Conservation (phyloP, 2,797 vertebrate species). For the Amblyraja radiata region DNA sequence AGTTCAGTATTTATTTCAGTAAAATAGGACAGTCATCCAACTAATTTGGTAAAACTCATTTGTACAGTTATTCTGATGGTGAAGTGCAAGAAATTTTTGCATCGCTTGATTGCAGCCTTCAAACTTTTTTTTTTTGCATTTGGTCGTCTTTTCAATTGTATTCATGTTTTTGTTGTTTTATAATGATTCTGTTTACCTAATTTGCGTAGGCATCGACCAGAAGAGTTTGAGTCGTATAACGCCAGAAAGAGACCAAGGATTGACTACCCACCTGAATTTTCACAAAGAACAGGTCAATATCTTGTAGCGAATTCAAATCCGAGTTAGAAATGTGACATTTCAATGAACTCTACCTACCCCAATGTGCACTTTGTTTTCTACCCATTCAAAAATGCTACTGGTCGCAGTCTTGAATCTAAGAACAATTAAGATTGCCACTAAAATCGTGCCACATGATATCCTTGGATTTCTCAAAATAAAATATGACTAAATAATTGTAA, state of each 20-base stretch:
- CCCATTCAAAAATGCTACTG: neutral
- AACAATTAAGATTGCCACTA: neutral
- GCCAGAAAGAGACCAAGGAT: slow-evolving; percentile 95
- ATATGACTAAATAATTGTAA: neutral
- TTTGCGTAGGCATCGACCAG: slow-evolving; percentile 95
- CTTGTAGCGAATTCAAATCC: slow-evolving; percentile 1
- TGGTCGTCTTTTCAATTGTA: neutral
- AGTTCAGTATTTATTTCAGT: neutral
- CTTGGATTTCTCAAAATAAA: neutral
- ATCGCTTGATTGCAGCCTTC: slow-evolving; percentile 26
- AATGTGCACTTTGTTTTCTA: neutral
- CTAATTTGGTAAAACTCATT: neutral
- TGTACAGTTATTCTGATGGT: neutral
- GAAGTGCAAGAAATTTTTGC: neutral
- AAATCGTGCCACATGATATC: neutral
- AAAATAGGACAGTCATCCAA: too few relatives aligned
- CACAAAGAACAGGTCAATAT: slow-evolving; percentile 95
- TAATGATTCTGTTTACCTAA: slow-evolving; percentile 66
- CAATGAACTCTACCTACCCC: neutral
- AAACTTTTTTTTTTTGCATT: neutral
- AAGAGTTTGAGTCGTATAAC: slow-evolving; percentile 95
- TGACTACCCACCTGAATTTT: slow-evolving; percentile 90
- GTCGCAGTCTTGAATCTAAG: neutral
- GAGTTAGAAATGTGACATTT: slow-evolving; percentile 26
- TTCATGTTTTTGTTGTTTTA: neutral